Evolutionary conservation across 1,140 invertebrate genomes (phyloP).

Genomic region (Drosophila kikkawai): DNA sequence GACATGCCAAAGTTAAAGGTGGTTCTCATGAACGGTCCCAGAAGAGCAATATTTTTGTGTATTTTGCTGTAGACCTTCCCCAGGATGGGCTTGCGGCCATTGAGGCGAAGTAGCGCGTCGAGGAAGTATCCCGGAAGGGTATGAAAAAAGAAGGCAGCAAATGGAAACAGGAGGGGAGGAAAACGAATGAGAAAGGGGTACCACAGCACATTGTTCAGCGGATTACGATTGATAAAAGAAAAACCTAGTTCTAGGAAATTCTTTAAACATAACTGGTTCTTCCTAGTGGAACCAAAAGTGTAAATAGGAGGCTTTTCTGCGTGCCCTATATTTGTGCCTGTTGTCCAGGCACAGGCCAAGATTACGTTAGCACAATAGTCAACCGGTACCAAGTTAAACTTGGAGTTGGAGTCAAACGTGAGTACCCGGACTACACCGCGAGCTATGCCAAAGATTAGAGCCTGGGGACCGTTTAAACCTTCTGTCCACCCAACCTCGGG

Average conservation of each 20-base stretch:
- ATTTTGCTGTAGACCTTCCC: constrained; percentile 90
- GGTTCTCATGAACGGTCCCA: constrained; percentile 89
- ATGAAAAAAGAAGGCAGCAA: constrained; percentile 86
- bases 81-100: constrained; percentile 85
- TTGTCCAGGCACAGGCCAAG: constrained; percentile 90
- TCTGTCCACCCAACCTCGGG: constrained; percentile 92
- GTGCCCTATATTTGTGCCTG: constrained; percentile 61
- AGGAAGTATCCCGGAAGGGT: constrained; percentile 87
- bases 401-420: constrained; percentile 86
- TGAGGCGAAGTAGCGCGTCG: constrained; percentile 85
- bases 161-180: constrained; percentile 74
- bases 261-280: constrained; percentile 88
- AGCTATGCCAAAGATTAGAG: constrained; percentile 88
- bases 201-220: constrained; percentile 85
- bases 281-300: constrained; percentile 88
- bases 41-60: constrained; percentile 88
- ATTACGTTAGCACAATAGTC: constrained; percentile 92
- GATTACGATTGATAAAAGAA: constrained; percentile 33
- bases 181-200: constrained; percentile 84
- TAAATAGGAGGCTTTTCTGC: constrained; percentile 86
- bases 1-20: constrained; percentile 89
- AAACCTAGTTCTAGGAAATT: constrained; percentile 81
- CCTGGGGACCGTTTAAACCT: constrained; percentile 95
- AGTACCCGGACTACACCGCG: constrained; percentile 90
- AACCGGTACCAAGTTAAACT: constrained; percentile 90